Conservation (phyloP, 1,140 invertebrate species). For the Phymorhynchus buccinoides region DNA sequence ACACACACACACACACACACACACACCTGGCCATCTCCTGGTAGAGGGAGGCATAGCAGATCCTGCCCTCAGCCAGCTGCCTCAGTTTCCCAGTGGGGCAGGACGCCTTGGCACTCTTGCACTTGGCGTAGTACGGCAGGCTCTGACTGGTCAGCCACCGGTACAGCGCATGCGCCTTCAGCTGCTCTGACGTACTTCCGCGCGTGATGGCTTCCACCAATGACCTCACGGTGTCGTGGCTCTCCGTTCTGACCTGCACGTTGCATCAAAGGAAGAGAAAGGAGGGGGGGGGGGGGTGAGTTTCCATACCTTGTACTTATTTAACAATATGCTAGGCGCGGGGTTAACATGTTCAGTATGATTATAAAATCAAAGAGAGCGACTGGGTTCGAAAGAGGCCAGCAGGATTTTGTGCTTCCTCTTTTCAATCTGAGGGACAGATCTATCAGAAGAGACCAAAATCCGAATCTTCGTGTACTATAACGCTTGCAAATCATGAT, state of each 20-base stretch:
- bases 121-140: slow-evolving; percentile 49
- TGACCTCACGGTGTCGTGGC: slow-evolving; percentile 55
- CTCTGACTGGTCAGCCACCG: slow-evolving; percentile 58
- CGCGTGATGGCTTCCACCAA: slow-evolving; percentile 60
- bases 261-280: background rate
- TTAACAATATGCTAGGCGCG: too few species aligned
- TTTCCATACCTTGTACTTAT: too few species aligned
- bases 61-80: slow-evolving; percentile 55
- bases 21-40: slow-evolving; percentile 62
- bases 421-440: too few species aligned
- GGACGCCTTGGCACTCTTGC: slow-evolving; percentile 44
- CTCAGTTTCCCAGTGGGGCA: slow-evolving; percentile 56
- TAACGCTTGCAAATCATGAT: too few species aligned
- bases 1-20: too few species aligned
- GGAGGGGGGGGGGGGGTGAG: too few species aligned
- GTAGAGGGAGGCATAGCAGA: slow-evolving; percentile 53
- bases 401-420: too few species aligned
- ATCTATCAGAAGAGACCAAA: too few species aligned
- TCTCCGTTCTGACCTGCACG: slow-evolving; percentile 57
- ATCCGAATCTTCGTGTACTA: too few species aligned
- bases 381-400: too few species aligned
- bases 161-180: slow-evolving; percentile 61
- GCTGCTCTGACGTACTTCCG: slow-evolving; percentile 51
- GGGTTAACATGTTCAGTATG: too few species aligned
- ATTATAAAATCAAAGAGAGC: too few species aligned